Percentiles rank a stretch among this genome's conserved stretches.
Conservation (phyloP, 1,140 invertebrate species). For the Macrobrachium rosenbergii region DNA sequence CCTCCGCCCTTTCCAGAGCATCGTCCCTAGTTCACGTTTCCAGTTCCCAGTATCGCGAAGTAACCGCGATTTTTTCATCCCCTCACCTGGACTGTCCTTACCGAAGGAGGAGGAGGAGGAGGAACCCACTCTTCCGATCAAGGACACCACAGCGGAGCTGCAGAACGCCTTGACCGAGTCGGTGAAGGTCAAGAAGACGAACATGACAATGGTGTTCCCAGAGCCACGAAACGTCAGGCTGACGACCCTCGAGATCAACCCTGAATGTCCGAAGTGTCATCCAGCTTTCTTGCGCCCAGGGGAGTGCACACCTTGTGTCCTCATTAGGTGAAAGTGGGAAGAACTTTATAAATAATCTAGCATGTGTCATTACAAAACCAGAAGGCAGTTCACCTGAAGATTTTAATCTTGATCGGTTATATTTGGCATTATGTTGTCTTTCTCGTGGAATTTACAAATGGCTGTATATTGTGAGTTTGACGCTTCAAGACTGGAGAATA, state of each 20-base stretch:
- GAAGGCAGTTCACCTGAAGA: no score
- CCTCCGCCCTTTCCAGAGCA: background rate
- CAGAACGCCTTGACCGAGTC: background rate
- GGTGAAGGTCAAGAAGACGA: background rate
- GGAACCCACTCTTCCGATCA: background rate
- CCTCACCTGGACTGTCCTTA: conserved; percentile 40
- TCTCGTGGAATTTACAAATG: no score
- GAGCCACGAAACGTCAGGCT: conserved; percentile 18
- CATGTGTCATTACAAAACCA: no score
- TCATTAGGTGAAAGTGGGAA: conserved; percentile 43
- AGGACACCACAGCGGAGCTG: conserved; percentile 1
- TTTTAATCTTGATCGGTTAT: no score
- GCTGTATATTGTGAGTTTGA: no score
- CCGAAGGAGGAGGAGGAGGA: conserved; percentile 21
- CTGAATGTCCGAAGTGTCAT: conserved; percentile 64
- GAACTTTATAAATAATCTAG: no score
- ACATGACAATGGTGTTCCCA: conserved; percentile 64
- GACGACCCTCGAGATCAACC: conserved; percentile 48
- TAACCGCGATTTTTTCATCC: conserved; percentile 65
- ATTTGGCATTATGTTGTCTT: no score
- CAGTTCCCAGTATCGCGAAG: conserved; percentile 24
- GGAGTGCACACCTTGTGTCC: conserved; percentile 63
- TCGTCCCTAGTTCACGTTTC: background rate
- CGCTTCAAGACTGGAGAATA: no score
- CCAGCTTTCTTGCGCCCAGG: conserved; percentile 63